Conservation (phyloP, 2,888 invertebrate species). For the Phorcus lineatus region DNA sequence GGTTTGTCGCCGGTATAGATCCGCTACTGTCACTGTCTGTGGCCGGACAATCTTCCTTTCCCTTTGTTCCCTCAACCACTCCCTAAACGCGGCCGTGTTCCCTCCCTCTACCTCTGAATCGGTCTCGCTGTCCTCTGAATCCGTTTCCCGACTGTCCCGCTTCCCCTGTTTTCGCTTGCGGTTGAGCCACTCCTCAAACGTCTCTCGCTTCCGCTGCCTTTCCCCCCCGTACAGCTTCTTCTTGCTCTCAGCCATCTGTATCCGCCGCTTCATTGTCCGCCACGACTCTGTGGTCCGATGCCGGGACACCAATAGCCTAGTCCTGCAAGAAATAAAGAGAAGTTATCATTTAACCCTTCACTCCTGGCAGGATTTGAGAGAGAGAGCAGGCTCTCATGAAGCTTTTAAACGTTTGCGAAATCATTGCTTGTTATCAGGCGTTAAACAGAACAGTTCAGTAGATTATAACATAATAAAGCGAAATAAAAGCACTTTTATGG, state of each 20-base stretch:
- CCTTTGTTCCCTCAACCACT: constrained; percentile 38
- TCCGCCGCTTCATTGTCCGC: constrained; percentile 36
- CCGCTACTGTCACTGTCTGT: constrained; percentile 22
- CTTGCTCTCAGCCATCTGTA: constrained; percentile 36
- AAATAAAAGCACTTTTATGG: too few relatives aligned
- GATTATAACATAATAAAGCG: too few relatives aligned
- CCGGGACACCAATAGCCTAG: constrained; percentile 26
- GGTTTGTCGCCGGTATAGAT: constrained; percentile 32
- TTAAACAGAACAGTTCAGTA: too few relatives aligned
- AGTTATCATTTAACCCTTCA: background rate
- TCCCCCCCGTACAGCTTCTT: constrained; percentile 14
- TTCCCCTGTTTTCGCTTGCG: constrained; percentile 42
- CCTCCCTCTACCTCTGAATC: constrained; percentile 42
- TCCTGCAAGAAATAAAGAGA: constrained; percentile 11
- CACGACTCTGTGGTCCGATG: constrained; percentile 31
- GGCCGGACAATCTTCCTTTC: constrained; percentile 21
- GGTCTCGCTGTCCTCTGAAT: constrained; percentile 37
- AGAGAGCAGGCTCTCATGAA: background rate
- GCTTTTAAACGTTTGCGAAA: background rate
- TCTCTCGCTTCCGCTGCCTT: constrained; percentile 36
- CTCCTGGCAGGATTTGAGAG: background rate
- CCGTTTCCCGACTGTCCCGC: constrained; percentile 34
- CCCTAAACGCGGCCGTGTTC: constrained; percentile 47
- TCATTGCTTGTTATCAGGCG: too few relatives aligned
- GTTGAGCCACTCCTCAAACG: constrained; percentile 59